These are phyloP conservation scores for Peucedramus taeniatus DNA, from an alignment of 2,113 vertebrate species.

Conservation along the genomic window DNA sequence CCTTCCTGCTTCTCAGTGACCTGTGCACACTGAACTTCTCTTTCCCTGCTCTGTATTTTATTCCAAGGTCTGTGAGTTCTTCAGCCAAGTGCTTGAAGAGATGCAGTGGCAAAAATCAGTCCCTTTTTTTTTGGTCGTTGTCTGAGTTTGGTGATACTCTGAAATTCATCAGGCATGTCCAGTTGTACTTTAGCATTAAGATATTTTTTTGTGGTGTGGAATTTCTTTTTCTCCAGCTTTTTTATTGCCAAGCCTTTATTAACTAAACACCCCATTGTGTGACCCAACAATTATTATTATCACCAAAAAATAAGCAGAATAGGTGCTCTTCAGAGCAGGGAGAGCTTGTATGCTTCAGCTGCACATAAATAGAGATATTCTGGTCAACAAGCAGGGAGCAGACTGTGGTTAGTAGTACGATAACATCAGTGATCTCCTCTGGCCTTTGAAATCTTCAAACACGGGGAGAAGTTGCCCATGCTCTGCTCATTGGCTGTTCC, in stretches of 20 bases:
- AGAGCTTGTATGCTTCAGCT: background rate
- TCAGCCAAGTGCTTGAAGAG: background rate
- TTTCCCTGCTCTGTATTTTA: background rate
- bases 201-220: background rate
- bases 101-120: background rate
- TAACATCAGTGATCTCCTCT: background rate
- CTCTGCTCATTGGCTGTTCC: background rate
- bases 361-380: background rate
- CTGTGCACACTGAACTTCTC: background rate
- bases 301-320: background rate
- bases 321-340: background rate
- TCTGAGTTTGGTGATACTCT: background rate
- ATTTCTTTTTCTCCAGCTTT: background rate
- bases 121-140: background rate
- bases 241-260: background rate
- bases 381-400: background rate
- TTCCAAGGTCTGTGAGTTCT: background rate
- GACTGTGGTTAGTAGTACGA: background rate
- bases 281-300: background rate
- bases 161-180: background rate
- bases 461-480: background rate
- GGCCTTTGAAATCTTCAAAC: background rate
- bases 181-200: background rate
- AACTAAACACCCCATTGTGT: background rate
- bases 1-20: background rate